phyloP scores from a whole-genome alignment of 2,113 vertebrate genomes.

The Holacanthus passer region DNA sequence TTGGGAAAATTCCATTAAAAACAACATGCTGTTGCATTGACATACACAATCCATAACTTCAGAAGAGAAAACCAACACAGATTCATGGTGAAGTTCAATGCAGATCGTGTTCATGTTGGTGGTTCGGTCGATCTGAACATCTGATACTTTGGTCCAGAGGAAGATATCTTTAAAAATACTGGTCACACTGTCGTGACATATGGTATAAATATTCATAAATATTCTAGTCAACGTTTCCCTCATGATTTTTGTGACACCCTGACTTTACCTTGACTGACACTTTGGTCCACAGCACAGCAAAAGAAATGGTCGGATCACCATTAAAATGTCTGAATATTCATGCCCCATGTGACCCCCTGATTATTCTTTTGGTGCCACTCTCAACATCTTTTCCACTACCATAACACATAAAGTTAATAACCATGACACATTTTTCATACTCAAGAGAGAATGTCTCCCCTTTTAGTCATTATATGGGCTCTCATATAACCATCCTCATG shows the following conservation, averaged over 20 bases:
- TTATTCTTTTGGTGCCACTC: too few species aligned
- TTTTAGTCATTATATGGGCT: neutral
- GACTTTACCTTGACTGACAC: neutral
- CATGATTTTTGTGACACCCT: too few species aligned
- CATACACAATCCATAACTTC: neutral
- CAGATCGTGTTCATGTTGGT: neutral
- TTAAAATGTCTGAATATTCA: neutral
- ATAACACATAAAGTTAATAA: neutral
- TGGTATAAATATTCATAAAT: neutral
- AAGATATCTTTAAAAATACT: too few species aligned
- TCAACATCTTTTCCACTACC: neutral
- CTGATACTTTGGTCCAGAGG: neutral
- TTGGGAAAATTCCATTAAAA: conserved; percentile 10
- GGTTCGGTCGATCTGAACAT: neutral
- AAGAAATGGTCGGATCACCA: too few species aligned
- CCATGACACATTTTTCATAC: neutral
- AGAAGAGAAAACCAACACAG: neutral
- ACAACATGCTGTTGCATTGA: neutral
- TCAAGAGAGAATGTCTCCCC: neutral
- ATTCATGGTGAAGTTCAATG: neutral
- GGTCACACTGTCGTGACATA: neutral
- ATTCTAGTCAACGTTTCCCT: too few species aligned
- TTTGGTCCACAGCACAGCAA: too few species aligned
- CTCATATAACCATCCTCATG: neutral
- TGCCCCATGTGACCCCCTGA: too few species aligned